Percentiles rank a stretch among this genome's conserved stretches.
Conservation (phyloP, 2,113 vertebrate species). For the Abramis brama region DNA sequence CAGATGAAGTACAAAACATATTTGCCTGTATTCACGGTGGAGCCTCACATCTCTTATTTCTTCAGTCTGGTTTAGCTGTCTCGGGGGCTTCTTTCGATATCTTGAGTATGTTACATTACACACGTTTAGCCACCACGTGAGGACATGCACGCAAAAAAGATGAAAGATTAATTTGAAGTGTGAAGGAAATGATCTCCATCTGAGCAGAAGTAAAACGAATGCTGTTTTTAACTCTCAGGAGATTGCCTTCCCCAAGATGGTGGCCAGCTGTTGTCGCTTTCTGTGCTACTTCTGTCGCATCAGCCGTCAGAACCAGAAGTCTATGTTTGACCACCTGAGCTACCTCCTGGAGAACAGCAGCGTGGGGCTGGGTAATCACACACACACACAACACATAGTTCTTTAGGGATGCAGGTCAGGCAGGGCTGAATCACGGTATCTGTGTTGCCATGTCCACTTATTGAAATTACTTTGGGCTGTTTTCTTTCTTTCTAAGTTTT, state of each 20-base stretch:
- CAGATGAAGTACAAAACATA: constrained; percentile 57
- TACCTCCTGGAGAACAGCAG: constrained; percentile 98
- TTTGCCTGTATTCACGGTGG: constrained; percentile 43
- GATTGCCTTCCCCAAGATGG: constrained; percentile 96
- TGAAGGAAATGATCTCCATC: constrained; percentile 23
- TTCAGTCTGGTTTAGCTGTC: constrained; percentile 17
- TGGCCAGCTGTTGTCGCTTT: constrained; percentile 97
- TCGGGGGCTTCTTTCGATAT: not conserved
- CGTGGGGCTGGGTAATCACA: constrained; percentile 85
- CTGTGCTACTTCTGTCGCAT: constrained; percentile 99
- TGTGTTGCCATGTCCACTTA: constrained; percentile 24
- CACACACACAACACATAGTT: not conserved
- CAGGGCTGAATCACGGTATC: constrained; percentile 60
- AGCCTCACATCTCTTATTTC: constrained; percentile 27
- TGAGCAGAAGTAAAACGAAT: constrained; percentile 2
- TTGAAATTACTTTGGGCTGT: not conserved
- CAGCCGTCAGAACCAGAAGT: constrained; percentile 97
- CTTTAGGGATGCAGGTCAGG: constrained; percentile 51
- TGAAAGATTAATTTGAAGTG: not conserved
- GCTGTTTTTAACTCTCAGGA: constrained; percentile 70
- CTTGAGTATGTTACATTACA: constrained; percentile 7
- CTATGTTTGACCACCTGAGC: constrained; percentile 98
- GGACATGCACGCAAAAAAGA: not conserved
- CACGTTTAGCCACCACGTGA: not conserved
- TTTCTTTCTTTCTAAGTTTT: not conserved